These are phyloP conservation scores for Axis porcinus DNA, from an alignment of 2,113 vertebrate species.

Conservation along the genomic window DNA sequence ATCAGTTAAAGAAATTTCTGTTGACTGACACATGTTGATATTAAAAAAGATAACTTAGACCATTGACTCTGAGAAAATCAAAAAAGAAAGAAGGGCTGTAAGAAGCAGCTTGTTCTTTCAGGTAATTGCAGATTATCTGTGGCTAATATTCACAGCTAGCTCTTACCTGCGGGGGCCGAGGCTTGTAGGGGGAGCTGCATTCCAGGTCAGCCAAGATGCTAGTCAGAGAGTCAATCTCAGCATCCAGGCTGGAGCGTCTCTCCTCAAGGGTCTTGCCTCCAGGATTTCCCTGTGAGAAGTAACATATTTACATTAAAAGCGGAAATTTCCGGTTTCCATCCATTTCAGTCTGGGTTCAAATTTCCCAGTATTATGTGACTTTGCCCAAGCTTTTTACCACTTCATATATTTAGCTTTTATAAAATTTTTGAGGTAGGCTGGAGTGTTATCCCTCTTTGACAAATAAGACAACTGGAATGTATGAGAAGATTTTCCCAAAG, in stretches of 20 bases:
- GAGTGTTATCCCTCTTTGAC: not conserved
- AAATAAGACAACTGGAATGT: not conserved
- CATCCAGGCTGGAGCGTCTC: conserved; percentile 94
- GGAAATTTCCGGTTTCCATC: not conserved
- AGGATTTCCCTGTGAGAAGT: conserved; percentile 81
- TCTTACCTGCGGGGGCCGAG: conserved; percentile 88
- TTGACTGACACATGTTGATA: not conserved
- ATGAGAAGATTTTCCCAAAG: not conserved
- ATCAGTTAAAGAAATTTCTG: not conserved
- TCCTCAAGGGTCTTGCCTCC: conserved; percentile 93
- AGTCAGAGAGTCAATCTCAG: conserved; percentile 97
- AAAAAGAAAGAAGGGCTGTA: not conserved
- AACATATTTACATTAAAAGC: not conserved
- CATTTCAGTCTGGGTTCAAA: not conserved
- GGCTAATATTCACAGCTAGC: fast-evolving
- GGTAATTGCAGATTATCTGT: fast-evolving
- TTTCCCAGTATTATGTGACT: not conserved
- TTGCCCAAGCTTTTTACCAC: not conserved
- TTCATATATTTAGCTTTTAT: not conserved
- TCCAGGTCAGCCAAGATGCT: conserved; percentile 97
- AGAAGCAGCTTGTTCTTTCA: not conserved
- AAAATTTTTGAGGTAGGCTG: not conserved
- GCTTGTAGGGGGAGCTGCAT: conserved; percentile 96
- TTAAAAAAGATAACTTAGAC: not conserved
- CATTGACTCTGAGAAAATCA: not conserved